phyloP scores from a whole-genome alignment of 2,888 invertebrate species.

The Platyscelio sp. region DNA sequence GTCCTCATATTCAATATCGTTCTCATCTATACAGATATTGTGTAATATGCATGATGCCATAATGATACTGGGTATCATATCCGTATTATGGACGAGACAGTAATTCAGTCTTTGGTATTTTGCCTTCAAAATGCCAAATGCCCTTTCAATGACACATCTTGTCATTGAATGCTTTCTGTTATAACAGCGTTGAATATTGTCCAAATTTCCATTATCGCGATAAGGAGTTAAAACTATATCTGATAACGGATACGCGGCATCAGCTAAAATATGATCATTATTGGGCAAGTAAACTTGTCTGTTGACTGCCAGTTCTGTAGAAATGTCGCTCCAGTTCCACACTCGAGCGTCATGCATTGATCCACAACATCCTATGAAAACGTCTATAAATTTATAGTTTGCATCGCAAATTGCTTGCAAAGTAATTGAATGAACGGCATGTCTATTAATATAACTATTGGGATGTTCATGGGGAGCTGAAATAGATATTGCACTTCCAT shows the following conservation, averaged over 20 bases:
- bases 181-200: background rate
- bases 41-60: conserved; percentile 33
- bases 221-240: conserved; percentile 25
- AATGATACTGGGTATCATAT: conserved; percentile 23
- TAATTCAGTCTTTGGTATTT: conserved; percentile 32
- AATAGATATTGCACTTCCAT: conserved; percentile 11
- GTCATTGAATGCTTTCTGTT: conserved; percentile 19
- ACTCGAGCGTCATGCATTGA: conserved; percentile 2
- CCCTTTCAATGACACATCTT: conserved; percentile 26
- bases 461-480: background rate
- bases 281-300: background rate
- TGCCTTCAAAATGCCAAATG: conserved; percentile 32
- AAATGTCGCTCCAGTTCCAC: background rate
- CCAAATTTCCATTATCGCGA: conserved; percentile 26
- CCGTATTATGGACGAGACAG: conserved; percentile 13
- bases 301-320: background rate
- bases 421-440: background rate
- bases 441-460: conserved; percentile 3
- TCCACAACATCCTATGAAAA: conserved; percentile 4
- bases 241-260: conserved; percentile 10
- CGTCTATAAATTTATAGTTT: background rate
- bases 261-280: conserved; percentile 2
- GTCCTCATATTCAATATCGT: background rate
- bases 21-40: conserved; percentile 20
- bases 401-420: conserved; percentile 2